Evolutionary conservation across 2,888 invertebrate species (phyloP).

Genomic region (Ennomos erosarius): DNA sequence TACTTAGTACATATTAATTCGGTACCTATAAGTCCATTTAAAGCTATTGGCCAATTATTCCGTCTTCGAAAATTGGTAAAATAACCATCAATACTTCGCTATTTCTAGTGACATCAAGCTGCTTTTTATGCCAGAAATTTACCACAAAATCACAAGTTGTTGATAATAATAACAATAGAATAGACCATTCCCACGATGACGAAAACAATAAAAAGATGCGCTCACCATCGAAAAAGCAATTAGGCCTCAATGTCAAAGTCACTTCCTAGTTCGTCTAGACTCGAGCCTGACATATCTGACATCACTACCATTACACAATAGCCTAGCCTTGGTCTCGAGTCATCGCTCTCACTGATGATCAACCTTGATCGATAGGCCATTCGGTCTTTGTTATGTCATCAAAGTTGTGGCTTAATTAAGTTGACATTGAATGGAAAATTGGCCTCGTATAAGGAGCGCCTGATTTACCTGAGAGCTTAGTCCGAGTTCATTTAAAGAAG

Average conservation of each 20-base stretch:
- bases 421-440: neutral
- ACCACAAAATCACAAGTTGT: too few species aligned
- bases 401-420: neutral
- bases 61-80: too few species aligned
- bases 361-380: slow-evolving; percentile 22
- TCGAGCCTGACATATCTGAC: neutral
- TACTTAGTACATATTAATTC: too few species aligned
- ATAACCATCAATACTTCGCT: too few species aligned
- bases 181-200: neutral
- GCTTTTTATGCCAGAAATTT: too few species aligned
- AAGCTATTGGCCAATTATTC: too few species aligned
- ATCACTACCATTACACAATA: slow-evolving; percentile 11
- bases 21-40: too few species aligned
- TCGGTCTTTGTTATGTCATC: neutral
- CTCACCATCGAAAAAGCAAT: slow-evolving; percentile 7
- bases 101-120: too few species aligned
- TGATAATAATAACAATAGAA: too few species aligned
- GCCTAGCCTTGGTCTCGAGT: slow-evolving; percentile 25
- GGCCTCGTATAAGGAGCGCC: neutral
- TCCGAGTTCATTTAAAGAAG: too few species aligned
- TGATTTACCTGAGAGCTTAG: too few species aligned
- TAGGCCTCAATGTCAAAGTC: slow-evolving; percentile 22
- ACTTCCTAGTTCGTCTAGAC: slow-evolving; percentile 26
- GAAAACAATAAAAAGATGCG: slow-evolving; percentile 4
- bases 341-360: slow-evolving; percentile 30